phyloP scores from a whole-genome alignment of 2,113 vertebrate species.

The Uropsilus gracilis region DNA sequence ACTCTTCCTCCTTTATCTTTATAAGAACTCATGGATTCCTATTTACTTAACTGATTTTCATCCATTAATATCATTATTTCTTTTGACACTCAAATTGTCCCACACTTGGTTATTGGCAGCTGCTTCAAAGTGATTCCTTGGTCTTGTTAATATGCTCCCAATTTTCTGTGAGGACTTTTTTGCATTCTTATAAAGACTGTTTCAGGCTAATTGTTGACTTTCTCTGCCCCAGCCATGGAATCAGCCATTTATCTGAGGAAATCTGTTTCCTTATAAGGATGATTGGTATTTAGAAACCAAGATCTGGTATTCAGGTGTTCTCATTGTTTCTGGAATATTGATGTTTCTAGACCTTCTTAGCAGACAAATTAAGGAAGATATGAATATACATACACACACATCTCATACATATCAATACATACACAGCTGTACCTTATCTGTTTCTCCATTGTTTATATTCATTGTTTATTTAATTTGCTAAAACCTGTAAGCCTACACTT shows the following conservation, averaged over 20 bases:
- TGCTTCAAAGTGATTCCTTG: neutral
- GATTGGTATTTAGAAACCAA: conserved; percentile 5
- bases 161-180: neutral
- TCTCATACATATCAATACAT: neutral
- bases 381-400: neutral
- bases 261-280: neutral
- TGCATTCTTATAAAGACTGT: neutral
- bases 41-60: neutral
- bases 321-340: neutral
- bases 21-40: neutral
- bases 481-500: neutral
- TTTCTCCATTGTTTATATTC: neutral
- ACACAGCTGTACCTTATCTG: neutral
- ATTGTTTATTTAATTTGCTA: neutral
- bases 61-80: neutral
- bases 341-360: neutral
- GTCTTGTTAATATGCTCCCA: neutral
- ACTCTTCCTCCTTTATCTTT: neutral
- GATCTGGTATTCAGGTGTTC: neutral
- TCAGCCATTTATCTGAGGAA: neutral
- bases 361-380: neutral
- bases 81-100: neutral
- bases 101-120: neutral
- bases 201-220: neutral
- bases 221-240: neutral